phyloP scores from a whole-genome alignment of 1,140 invertebrate species.

The Lucilia sericata region DNA sequence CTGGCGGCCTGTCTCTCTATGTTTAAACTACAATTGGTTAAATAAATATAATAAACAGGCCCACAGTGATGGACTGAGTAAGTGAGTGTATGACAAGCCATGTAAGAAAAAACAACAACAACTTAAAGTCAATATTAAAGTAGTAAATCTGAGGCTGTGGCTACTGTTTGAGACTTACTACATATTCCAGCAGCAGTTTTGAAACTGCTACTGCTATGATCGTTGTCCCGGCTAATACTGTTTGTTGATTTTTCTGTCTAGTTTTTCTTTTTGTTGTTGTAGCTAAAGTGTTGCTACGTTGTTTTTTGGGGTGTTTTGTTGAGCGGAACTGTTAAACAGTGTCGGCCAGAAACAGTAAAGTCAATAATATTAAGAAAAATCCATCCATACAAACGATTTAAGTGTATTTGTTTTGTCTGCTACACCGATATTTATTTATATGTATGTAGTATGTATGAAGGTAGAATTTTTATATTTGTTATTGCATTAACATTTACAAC shows the following conservation, averaged over 20 bases:
- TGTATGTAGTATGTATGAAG: background rate
- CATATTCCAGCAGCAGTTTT: background rate
- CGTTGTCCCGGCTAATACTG: background rate
- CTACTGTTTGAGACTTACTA: background rate
- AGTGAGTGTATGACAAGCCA: background rate
- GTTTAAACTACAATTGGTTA: background rate
- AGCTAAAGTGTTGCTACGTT: background rate
- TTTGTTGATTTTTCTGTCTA: background rate
- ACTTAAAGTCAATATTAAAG: background rate
- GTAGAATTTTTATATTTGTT: background rate
- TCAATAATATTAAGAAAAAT: background rate
- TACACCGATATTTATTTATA: background rate
- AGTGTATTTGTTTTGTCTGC: constrained; percentile 11
- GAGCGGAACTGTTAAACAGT: constrained; percentile 15
- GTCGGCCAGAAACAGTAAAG: constrained; percentile 9
- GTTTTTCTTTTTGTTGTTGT: background rate
- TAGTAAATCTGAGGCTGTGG: background rate
- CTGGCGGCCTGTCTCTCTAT: background rate
- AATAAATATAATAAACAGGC: constrained; percentile 7
- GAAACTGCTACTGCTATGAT: background rate
- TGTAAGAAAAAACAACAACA: background rate
- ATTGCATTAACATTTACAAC: constrained; percentile 1
- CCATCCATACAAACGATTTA: background rate
- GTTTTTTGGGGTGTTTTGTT: background rate
- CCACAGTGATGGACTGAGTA: background rate